These are phyloP conservation scores for Pangasius macronema DNA, from an alignment of 2,797 vertebrate species.

Conservation along the genomic window DNA sequence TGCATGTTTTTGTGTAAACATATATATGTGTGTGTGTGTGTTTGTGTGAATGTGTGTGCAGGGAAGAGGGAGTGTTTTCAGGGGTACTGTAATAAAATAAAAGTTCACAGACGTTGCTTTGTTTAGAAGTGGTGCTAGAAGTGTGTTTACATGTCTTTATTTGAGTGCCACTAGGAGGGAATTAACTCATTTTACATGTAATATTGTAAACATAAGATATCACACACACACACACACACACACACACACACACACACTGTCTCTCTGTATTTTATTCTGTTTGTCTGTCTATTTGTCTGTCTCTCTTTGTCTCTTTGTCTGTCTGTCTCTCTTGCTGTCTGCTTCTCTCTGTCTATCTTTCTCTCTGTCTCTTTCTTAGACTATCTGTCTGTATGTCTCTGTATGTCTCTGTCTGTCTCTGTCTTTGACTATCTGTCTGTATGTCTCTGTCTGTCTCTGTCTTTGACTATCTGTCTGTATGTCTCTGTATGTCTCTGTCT, in stretches of 20 bases:
- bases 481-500: too few relatives aligned
- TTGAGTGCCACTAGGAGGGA: neutral
- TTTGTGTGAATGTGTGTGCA: neutral
- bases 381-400: neutral
- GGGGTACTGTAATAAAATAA: neutral
- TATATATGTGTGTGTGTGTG: neutral
- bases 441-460: neutral
- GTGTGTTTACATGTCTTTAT: constrained; percentile 20
- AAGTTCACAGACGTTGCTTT: constrained; percentile 21
- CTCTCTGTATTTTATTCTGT: neutral
- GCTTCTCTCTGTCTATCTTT: neutral
- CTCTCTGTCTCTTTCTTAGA: neutral
- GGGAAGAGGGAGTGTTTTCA: neutral
- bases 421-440: neutral
- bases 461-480: neutral
- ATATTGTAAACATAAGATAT: neutral
- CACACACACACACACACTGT: neutral
- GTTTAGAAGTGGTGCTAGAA: constrained; percentile 15
- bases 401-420: neutral
- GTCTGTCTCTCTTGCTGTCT: neutral
- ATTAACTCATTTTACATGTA: neutral
- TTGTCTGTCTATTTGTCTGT: neutral
- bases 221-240: neutral
- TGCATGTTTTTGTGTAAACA: constrained; percentile 38
- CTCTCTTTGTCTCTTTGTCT: neutral